Percentiles rank a stretch among this genome's conserved stretches.
Evolutionary conservation across 2,113 vertebrate genomes (phyloP).

Genomic region (Megatriorchis doriae): DNA sequence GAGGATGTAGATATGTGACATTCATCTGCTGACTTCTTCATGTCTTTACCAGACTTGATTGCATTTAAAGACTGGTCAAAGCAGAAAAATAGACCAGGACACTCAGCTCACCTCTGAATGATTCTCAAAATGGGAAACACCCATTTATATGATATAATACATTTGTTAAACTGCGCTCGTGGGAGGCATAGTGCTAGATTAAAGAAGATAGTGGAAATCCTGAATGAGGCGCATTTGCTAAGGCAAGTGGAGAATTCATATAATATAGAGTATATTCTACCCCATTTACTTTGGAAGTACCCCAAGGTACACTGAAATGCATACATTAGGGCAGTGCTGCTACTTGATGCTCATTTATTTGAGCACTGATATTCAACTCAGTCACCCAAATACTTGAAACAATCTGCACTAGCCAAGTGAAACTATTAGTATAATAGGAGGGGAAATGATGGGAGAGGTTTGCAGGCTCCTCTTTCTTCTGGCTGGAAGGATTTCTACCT

Average conservation of each 20-base stretch:
- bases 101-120: not conserved
- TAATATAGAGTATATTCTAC: not conserved
- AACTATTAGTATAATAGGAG: not conserved
- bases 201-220: not conserved
- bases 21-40: not conserved
- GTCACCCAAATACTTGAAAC: not conserved
- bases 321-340: not conserved
- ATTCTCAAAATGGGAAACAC: not conserved
- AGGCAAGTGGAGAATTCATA: not conserved
- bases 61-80: not conserved
- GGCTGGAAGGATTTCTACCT: not conserved
- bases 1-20: not conserved
- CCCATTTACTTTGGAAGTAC: not conserved
- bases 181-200: not conserved
- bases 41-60: not conserved
- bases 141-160: not conserved
- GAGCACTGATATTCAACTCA: not conserved
- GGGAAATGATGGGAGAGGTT: not conserved
- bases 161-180: not conserved
- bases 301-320: not conserved
- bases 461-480: not conserved
- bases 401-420: not conserved
- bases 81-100: not conserved
- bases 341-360: not conserved
- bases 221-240: not conserved